phyloP scores from a whole-genome alignment of 30 jellyfish, hydroid and myxozoan genomes.

The Pseudorhiza aurosa region DNA sequence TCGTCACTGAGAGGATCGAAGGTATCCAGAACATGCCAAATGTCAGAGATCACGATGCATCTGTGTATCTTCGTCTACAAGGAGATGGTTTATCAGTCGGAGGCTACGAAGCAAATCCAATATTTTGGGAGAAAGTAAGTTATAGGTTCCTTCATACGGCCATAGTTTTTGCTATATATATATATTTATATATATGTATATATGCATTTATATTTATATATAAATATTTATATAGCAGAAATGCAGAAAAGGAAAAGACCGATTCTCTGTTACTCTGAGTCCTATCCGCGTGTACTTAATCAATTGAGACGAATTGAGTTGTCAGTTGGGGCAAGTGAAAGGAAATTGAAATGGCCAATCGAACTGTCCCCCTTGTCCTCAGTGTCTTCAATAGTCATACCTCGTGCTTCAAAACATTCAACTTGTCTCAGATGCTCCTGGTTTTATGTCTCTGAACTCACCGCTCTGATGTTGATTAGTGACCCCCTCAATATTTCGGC shows the following conservation, averaged over 20 bases:
- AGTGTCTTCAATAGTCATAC: too few relatives aligned
- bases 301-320: too few relatives aligned
- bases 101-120: constrained; percentile 94
- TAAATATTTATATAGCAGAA: too few relatives aligned
- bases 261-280: too few relatives aligned
- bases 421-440: too few relatives aligned
- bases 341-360: too few relatives aligned
- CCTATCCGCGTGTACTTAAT: too few relatives aligned
- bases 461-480: neutral
- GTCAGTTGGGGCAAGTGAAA: too few relatives aligned
- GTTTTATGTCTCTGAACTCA: too few relatives aligned
- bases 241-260: too few relatives aligned
- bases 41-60: constrained; percentile 96
- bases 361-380: too few relatives aligned
- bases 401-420: too few relatives aligned
- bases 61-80: constrained; percentile 87
- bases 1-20: constrained; percentile 87
- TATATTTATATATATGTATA: neutral
- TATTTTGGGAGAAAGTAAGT: constrained; percentile 84
- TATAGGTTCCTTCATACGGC: neutral
- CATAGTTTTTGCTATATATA: neutral
- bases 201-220: neutral
- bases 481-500: neutral
- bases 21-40: constrained; percentile 98
- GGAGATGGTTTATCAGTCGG: constrained; percentile 95